Evolutionary conservation across 2,888 invertebrate genomes (phyloP).

Genomic region (Erebia ligea): DNA sequence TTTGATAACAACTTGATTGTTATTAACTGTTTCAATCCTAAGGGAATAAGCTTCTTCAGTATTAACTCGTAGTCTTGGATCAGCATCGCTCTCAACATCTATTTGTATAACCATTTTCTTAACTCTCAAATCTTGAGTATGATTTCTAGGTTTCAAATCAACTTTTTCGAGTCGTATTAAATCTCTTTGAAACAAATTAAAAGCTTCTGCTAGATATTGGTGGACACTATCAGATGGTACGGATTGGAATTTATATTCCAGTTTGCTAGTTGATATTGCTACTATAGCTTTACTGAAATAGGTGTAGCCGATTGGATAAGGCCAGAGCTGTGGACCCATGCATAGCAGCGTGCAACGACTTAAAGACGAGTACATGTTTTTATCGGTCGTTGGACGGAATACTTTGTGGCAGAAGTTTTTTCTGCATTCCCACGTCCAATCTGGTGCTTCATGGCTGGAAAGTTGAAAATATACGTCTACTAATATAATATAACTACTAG

Average conservation of each 20-base stretch:
- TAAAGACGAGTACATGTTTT: constrained; percentile 66
- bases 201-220: constrained; percentile 67
- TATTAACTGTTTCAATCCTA: constrained; percentile 69
- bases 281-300: constrained; percentile 84
- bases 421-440: constrained; percentile 56
- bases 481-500: too few species aligned
- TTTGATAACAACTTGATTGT: constrained; percentile 74
- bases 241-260: constrained; percentile 75
- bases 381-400: constrained; percentile 38
- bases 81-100: constrained; percentile 78
- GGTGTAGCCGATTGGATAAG: constrained; percentile 87
- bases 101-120: constrained; percentile 71
- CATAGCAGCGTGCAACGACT: constrained; percentile 89
- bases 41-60: constrained; percentile 89
- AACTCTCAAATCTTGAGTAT: constrained; percentile 45
- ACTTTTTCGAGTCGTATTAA: constrained; percentile 71
- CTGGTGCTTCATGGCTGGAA: constrained; percentile 23
- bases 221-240: constrained; percentile 61
- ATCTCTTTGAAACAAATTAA: constrained; percentile 75
- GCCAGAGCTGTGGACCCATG: constrained; percentile 88
- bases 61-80: constrained; percentile 83
- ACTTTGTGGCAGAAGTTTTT: constrained; percentile 58
- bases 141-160: constrained; percentile 49
- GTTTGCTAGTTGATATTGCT: constrained; percentile 77
- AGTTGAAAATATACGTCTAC: neutral